phyloP scores from a whole-genome alignment of 1,140 invertebrate species.

The Phocides pigmalion region DNA sequence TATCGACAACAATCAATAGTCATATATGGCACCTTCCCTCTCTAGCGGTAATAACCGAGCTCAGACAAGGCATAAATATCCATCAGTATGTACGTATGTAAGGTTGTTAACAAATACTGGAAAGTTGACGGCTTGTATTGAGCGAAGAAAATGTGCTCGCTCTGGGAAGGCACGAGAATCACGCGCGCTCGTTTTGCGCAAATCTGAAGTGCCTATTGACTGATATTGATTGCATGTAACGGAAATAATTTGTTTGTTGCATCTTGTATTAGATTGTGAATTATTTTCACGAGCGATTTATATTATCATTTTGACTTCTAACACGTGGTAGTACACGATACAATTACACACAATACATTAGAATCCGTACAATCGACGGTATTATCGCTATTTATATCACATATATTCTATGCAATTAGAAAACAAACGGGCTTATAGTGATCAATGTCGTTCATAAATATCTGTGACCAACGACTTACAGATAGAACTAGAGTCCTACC shows the following conservation, averaged over 20 bases:
- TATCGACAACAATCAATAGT: too few species aligned
- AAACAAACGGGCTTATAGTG: too few species aligned
- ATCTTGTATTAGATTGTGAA: not conserved
- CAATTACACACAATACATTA: too few species aligned
- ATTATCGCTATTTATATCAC: too few species aligned
- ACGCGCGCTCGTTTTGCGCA: slow-evolving; percentile 1
- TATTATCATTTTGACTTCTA: too few species aligned
- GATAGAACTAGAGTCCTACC: too few species aligned
- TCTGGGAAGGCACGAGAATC: slow-evolving; percentile 47
- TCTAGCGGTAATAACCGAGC: slow-evolving; percentile 44
- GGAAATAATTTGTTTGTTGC: not conserved
- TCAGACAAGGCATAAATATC: slow-evolving; percentile 39
- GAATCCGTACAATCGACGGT: too few species aligned
- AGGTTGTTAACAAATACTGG: slow-evolving; percentile 57
- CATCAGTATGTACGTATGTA: slow-evolving; percentile 41
- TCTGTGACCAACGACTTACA: too few species aligned
- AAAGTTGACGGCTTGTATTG: slow-evolving; percentile 53
- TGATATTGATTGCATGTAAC: not conserved
- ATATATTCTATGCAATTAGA: too few species aligned
- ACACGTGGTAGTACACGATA: too few species aligned
- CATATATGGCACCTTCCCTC: not conserved
- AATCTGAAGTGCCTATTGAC: not conserved
- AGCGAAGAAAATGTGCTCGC: slow-evolving; percentile 45
- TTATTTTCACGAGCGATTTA: not conserved
- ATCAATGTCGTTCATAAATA: too few species aligned